Base-by-base conservation (phyloP, 1,140 invertebrate species). In the Venustaconcha ellipsiformis region DNA sequence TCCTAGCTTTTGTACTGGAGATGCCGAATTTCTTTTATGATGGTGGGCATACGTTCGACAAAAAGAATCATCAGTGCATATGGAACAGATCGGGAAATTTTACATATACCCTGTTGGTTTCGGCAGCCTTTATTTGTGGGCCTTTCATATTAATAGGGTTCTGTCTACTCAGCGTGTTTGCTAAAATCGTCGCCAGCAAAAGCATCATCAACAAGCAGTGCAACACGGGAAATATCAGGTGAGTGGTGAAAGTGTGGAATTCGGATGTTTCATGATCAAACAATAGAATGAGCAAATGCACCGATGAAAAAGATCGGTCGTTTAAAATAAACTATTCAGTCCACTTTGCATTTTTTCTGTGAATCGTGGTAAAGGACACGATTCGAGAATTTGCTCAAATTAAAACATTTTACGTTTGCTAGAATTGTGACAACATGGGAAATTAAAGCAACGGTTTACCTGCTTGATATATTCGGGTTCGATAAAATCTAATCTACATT, bases 41-140 rank as follows among this genome's bases (percentile, higher is more conserved):
- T 84, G 88, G 86, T 11, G 86, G 78, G 18, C 87, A 88, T 71
- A 72, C 62, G n/a, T 89, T 84, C 72, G 88, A 89, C 70, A 20
- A 67, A 37, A 86, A 89, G 74, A 83, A 83, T 72, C 79, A 84
- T 67, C 81, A 83, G 30, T 89, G 88, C 69, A 83, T 88, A 20
- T 89, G 85, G 84, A 85, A 89, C 70, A 70, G 88, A 23, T 84
- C 86, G 0, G 80, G 80, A 15, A 85, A 76, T 67, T 69, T 82
- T 23, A 79, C 79, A 15, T 89, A 87, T 74, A 88, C 86, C 12
- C 59, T 88, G 64, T 81, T 87, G 48, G 86, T 89, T 2, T 78
- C 86, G 6, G 23, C 58, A 14, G 80, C 65, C 20, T 73, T 85
- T 12, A 86, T 89, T 68, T 74, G 80, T n/a, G 12, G 17, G 0